Base-by-base conservation (phyloP, 2,113 vertebrate genomes). In the Ciconia stormi region DNA sequence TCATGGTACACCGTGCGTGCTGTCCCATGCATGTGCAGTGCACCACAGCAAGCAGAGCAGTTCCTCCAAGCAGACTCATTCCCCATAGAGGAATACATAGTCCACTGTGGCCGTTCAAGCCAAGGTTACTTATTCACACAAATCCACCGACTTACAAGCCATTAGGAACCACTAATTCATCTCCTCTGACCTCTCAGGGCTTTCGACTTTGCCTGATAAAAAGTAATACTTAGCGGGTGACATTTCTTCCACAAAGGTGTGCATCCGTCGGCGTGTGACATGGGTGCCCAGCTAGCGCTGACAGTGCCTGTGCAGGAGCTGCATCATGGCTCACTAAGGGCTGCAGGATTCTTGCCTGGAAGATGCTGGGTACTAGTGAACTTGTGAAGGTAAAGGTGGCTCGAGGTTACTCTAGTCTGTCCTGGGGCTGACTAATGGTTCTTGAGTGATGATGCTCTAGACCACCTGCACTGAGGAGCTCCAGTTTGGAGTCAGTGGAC, bases 1-100 rank as follows among this genome's bases (percentile, higher is more conserved):
- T 34, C 10, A 2, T 0, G 5, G 40, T 4, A 9, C 9, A 0
- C 17, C 0, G 0, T 7, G 10, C 1, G 3, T 30, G 42, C 56
- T 74, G 21, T 34, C 27, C 27, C 44, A 3, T 5, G 23, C 16
- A 2, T 2, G 11, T 22, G 32, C 5, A 1, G 42, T 17, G 22
- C 1, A 3, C 26, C 38, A 34, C 46, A 16, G 47, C n/a, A 30
- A 27, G n/a, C 38, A 27, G 63, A 71, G 71, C 47, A 4, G 47
- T 20, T 56, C 49, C 19, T 50, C 27, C 32, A 22, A 23, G 49
- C 34, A 30, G 26, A 10, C 13, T 56, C 17, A 13, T 46, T 58
- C 44, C 59, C 52, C 10, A 10, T 15, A 42, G 46, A 49, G n/a
- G 21, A 59, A 17, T 2, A 0, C 38, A 38, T 38, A 67, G 44